Percentiles rank a stretch among this genome's conserved stretches.
Evolutionary conservation across 2,888 invertebrate genomes (phyloP).

Genomic region (Nematopogon swammerdamellus): DNA sequence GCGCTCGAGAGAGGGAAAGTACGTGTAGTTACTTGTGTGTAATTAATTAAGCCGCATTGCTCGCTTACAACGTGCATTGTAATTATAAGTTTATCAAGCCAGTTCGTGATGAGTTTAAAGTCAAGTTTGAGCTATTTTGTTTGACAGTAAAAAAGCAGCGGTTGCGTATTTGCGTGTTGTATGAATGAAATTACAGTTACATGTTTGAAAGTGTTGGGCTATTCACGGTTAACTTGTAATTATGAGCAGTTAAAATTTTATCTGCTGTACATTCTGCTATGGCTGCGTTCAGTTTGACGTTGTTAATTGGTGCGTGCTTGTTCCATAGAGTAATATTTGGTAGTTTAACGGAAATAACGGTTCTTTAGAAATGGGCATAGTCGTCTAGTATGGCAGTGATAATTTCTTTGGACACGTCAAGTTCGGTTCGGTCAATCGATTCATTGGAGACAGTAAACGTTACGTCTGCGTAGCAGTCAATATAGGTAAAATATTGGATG

Average conservation of each 20-base stretch:
- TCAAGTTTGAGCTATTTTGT: background rate
- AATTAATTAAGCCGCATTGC: constrained; percentile 27
- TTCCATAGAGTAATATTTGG: no score
- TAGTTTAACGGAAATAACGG: no score
- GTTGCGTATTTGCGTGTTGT: background rate
- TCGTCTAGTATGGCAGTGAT: no score
- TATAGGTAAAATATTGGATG: no score
- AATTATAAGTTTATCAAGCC: background rate
- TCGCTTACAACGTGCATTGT: constrained; percentile 15
- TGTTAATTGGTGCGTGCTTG: no score
- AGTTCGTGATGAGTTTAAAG: no score
- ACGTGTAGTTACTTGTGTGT: constrained; percentile 16
- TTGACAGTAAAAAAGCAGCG: background rate
- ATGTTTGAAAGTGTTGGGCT: background rate
- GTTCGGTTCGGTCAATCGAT: no score
- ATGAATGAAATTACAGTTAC: background rate
- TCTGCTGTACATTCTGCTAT: background rate
- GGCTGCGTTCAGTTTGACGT: no score
- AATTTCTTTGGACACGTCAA: no score
- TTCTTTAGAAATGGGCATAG: no score
- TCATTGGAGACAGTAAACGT: no score
- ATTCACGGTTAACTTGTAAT: background rate
- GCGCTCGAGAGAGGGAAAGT: constrained; percentile 35
- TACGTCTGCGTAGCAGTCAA: no score
- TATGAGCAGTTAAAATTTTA: background rate